Base-by-base conservation (phyloP, 2,797 vertebrate genomes). In the Gallinago nigripennis region DNA sequence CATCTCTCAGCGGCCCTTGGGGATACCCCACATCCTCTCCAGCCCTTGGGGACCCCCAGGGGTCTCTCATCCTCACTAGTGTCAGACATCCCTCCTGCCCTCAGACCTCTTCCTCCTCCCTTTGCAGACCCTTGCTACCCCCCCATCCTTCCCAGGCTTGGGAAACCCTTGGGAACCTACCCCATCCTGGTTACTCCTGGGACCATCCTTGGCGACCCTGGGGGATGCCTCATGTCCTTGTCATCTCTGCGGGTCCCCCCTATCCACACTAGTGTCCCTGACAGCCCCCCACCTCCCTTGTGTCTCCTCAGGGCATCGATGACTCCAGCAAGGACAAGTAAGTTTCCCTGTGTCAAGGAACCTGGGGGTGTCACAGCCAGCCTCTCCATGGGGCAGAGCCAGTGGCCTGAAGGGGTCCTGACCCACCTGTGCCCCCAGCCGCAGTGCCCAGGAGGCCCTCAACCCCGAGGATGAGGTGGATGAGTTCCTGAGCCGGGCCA, bases 291-390 rank as follows among this genome's bases (percentile, higher is more conserved):
- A 0, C 82, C 11, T 83, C 41, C 33, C 27, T 51, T 95, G 64
- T 89, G 80, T 93, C 95, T 96, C 82, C 93, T 65, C 96, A 99
- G 99, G 99, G 99, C 88, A 99, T 99, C 37, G 99, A 99, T 94
- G 99, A 99, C 96, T 98, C 98, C 96, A 99, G 98, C 97, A 99
- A 99, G 98, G 99, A 99, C 98, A 99, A 99, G 99, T 99, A 95
- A 99, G 99, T 98, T 35, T 48, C 68, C 64, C 75, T 18, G 1
- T 5, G n/a, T n/a, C 3, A 0, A 82, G 57, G 75, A 8, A 51
- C 21, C 0, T 3, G 15, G 2, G 11, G 45, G 6, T 17, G 8
- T 5, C 0, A 0, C 8, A 51, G 30, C 37, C 13, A 21, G 9
- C 10, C 25, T 58, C 25, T 58, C 71, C 11, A 28, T 28, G 43